Conservation (phyloP, 92 coral and sea anemone genomes). For the Epizoanthus rinbou region DNA sequence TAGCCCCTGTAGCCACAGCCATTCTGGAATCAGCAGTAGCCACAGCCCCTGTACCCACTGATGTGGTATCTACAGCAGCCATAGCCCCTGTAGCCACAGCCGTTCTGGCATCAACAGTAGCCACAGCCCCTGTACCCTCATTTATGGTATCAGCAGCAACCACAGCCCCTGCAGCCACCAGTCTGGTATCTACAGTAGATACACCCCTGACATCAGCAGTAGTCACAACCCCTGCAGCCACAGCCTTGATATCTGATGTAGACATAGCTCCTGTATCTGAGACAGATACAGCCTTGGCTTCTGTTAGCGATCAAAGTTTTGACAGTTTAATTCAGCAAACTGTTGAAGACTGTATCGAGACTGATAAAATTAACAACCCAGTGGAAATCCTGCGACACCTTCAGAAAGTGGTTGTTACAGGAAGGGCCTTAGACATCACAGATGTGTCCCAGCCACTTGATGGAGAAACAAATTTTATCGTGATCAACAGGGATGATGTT, state of each 20-base stretch:
- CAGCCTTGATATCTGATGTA: constrained; percentile 5
- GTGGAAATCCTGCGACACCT: constrained; percentile 40
- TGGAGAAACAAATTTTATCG: constrained; percentile 47
- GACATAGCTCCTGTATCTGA: constrained; percentile 1
- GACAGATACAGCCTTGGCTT: neutral
- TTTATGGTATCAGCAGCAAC: neutral
- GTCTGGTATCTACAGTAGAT: neutral
- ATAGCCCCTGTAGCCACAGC: neutral
- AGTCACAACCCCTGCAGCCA: constrained; percentile 8
- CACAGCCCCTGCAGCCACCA: neutral
- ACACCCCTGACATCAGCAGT: constrained; percentile 8
- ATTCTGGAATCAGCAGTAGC: neutral
- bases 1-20: neutral
- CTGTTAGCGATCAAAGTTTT: constrained; percentile 3
- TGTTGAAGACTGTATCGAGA: constrained; percentile 6
- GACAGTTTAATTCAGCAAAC: constrained; percentile 24
- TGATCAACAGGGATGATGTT: constrained; percentile 41
- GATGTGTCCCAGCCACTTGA: constrained; percentile 38
- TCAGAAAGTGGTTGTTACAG: constrained; percentile 37
- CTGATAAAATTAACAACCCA: constrained; percentile 42
- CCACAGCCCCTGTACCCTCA: neutral
- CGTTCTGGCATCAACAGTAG: neutral
- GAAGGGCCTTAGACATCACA: constrained; percentile 43
- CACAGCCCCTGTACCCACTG: neutral
- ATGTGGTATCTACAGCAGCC: neutral